Evolutionary conservation across 2,888 invertebrate genomes (phyloP), one percentile per base, ranked within the genome.

Genomic region (Harpalus rufipes): DNA sequence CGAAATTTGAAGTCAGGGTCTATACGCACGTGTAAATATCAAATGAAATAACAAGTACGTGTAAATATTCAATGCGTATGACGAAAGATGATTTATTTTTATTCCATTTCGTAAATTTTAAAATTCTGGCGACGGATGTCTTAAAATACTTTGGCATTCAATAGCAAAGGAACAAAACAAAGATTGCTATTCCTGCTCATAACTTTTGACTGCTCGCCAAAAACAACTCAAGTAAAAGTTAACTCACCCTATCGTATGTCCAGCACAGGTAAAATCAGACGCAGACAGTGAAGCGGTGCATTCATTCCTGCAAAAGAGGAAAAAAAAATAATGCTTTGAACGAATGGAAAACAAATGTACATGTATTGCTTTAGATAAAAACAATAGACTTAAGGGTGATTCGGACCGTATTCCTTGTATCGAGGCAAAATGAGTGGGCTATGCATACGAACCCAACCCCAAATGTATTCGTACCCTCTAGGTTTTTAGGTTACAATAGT

Each of bases 111-210:
- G 68, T 68, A 68, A 68, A 68, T 68, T 68, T 68, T 25, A 39
- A 68, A 68, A 68, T 68, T 68, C 68, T 39, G n/a, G 68, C 14
- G 25, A 68, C 68, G 39, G 32, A 14, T 68, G 44, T 78, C 78
- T 59, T 78, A 78, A 78, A 78, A 78, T 78, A 78, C 58, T 58
- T 59, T 78, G 78, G 78, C 78, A 78, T 58, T 78, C 78, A 14
- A 58, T 78, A 58, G 58, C n/a, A 59, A 39, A 74, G 21, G 78
- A 59, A 78, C 59, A 78, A 78, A 78, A 78, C 78, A 78, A 78
- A 58, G 25, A 18, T 78, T 59, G 59, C 78, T 78, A 78, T 78
- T 78, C 58, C 32, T 78, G 78, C 56, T 51, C 76, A 56, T 76
- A 76, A 76, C 21, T 76, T 32, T 32, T 76, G 76, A 76, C 44